These are phyloP conservation scores for Anguilla marmorata DNA, from an alignment of 2,797 vertebrate species.

Conservation along the genomic window DNA sequence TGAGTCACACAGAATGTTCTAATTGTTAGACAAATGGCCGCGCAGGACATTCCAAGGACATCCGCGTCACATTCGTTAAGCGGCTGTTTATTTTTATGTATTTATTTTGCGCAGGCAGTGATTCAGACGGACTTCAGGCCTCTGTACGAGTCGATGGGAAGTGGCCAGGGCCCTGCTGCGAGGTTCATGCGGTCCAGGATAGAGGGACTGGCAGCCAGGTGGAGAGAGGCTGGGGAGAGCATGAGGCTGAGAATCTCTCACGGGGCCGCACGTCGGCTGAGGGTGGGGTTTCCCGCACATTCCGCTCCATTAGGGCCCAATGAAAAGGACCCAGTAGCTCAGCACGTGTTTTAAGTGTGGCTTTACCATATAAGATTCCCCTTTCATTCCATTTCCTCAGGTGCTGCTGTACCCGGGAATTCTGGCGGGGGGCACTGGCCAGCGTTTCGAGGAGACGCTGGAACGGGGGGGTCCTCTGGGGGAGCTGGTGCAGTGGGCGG, in stretches of 20 bases:
- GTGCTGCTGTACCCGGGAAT: slow-evolving; percentile 69
- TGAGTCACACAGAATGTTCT: background rate
- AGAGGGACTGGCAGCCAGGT: slow-evolving; percentile 62
- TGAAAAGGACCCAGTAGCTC: background rate
- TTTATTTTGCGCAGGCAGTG: slow-evolving; percentile 51
- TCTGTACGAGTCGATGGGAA: slow-evolving; percentile 54
- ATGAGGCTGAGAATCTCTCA: slow-evolving; percentile 51
- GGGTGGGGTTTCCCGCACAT: slow-evolving; percentile 46
- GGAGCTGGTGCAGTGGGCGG: slow-evolving; percentile 75
- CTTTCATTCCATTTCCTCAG: slow-evolving; percentile 41
- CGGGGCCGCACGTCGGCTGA: slow-evolving; percentile 51
- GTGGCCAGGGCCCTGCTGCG: slow-evolving; percentile 57
- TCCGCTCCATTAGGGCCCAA: background rate
- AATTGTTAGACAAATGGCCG: background rate
- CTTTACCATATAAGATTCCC: background rate
- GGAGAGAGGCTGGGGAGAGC: slow-evolving; percentile 58
- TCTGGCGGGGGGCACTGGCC: slow-evolving; percentile 60
- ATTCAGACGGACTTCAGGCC: slow-evolving; percentile 53
- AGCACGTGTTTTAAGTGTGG: background rate
- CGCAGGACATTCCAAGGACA: background rate
- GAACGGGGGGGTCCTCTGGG: slow-evolving; percentile 68
- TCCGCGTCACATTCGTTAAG: background rate
- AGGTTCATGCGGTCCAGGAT: slow-evolving; percentile 67
- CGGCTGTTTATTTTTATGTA: background rate
- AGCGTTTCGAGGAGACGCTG: slow-evolving; percentile 65